phyloP scores from a whole-genome alignment of 37 sponge, comb jelly and placozoan species.

The Cliona cf. orientalis region DNA sequence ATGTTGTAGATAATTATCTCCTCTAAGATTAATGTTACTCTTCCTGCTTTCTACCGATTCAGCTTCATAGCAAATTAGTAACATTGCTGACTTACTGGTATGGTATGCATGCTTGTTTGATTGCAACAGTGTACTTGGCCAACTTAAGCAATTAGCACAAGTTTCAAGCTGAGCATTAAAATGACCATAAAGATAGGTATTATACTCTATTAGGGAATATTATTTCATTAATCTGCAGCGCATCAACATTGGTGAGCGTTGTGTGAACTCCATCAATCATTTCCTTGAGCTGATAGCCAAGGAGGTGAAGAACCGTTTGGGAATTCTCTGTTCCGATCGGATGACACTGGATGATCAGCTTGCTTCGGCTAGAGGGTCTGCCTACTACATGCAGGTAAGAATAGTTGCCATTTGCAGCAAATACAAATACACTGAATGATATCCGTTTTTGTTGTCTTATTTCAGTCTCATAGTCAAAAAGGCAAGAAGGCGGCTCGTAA shows the following conservation, averaged over 20 bases:
- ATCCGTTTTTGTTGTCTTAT: constrained; percentile 13
- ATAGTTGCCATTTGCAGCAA: too few relatives aligned
- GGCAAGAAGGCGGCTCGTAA: constrained; percentile 46
- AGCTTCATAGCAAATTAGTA: too few relatives aligned
- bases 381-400: constrained; percentile 24
- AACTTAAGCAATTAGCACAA: not conserved
- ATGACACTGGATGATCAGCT: constrained; percentile 36
- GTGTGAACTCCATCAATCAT: constrained; percentile 82
- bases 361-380: constrained; percentile 17
- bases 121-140: not conserved
- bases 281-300: constrained; percentile 86
- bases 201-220: not conserved
- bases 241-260: constrained; percentile 77
- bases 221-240: constrained; percentile 30
- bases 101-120: not conserved
- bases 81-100: not conserved
- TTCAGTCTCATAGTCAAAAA: constrained; percentile 57
- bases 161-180: not conserved
- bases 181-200: not conserved
- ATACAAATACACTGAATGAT: not conserved
- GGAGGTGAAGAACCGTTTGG: constrained; percentile 60
- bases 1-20: too few relatives aligned
- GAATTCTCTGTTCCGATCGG: constrained; percentile 35
- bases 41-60: too few relatives aligned
- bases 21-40: too few relatives aligned